Evolutionary conservation across 2,113 vertebrate species (phyloP), one percentile per base, ranked within the genome.

Genomic region (Bolborhynchus lineola): DNA sequence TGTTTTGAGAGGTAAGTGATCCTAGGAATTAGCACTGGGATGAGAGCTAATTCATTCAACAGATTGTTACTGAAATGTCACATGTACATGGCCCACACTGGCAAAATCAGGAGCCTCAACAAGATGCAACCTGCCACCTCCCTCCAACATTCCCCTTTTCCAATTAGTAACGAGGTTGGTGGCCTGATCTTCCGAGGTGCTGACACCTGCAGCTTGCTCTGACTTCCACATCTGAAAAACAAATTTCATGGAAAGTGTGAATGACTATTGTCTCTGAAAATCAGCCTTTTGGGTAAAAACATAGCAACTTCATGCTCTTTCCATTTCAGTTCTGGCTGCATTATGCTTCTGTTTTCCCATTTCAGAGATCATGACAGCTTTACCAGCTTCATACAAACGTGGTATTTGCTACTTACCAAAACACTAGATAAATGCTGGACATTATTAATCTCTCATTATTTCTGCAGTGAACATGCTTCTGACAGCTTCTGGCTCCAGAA

Each of bases 401-500:
- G 47, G 9, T 4, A n/a, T 63, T 94, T 50, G 26, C 55, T 71
- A n/a, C 62, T 65, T 65, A 37, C 44, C 62, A 68, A 89, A 92
- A 63, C 7, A 5, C 39, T 71, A 68, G 74, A 68, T 75, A 72
- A 69, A 69, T 53, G 33, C n/a, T 31, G 7, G 25, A 65, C 13
- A 33, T 50, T 70, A 76, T 60, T 75, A 72, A 46, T 85, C 76
- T 91, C 63, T 91, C 44, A 8, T 46, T 86, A 46, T 23, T 76
- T 79, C 84, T 72, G 69, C 62, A 79, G 15, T 25, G 31, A 93
- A 46, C 24, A 24, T 29, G 52, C 28, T 95, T 94, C 57, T 95
- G 93, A 85, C 84, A 90, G 86, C 65, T 91, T 77, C 65, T 91
- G 83, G 42, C 46, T 92, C 75, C 74, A 76, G 84, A 79, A 90